These are phyloP conservation scores for Tetramorium alpestre DNA, from an alignment of 1,140 invertebrate species.

Conservation along the genomic window DNA sequence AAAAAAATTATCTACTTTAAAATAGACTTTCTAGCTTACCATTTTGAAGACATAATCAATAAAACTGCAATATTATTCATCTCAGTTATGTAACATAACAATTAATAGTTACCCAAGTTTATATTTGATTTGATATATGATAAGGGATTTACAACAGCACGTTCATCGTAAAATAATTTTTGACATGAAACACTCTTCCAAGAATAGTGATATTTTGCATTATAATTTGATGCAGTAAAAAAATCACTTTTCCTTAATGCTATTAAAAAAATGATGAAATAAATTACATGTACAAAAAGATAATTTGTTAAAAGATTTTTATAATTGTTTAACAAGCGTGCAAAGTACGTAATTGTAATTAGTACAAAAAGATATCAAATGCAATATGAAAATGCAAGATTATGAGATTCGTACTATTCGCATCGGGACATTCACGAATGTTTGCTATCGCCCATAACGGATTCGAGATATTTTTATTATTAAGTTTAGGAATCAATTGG, in stretches of 20 bases:
- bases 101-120: constrained; percentile 35
- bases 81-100: neutral
- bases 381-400: neutral
- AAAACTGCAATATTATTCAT: neutral
- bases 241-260: too few relatives aligned
- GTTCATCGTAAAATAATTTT: constrained; percentile 65
- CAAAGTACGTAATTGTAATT: neutral
- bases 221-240: too few relatives aligned
- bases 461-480: neutral
- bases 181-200: constrained; percentile 49
- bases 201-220: too few relatives aligned
- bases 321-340: neutral
- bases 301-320: neutral
- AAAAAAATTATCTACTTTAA: neutral
- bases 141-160: constrained; percentile 19
- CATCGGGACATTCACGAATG: neutral
- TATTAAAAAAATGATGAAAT: too few relatives aligned
- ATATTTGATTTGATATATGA: neutral
- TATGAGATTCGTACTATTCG: neutral
- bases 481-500: neutral
- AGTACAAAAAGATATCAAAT: neutral
- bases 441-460: neutral
- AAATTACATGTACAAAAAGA: neutral
- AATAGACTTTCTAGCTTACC: neutral
- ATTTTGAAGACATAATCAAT: neutral